These are phyloP conservation scores for Leptinotarsa rubiginosa DNA, from an alignment of 2,888 invertebrate genomes.

Conservation along the genomic window DNA sequence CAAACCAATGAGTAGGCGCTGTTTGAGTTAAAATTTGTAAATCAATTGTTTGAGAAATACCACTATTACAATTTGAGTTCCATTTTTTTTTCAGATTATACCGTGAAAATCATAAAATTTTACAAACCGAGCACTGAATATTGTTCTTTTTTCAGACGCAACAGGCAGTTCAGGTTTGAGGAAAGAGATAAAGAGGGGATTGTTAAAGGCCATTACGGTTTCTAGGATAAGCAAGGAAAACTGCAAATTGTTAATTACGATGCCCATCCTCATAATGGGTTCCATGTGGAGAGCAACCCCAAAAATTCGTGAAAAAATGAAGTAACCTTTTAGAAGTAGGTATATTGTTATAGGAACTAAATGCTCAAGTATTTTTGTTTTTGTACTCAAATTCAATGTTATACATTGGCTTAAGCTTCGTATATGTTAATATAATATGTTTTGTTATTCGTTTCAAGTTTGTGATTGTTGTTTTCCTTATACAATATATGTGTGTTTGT, in stretches of 20 bases:
- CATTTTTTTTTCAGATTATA: too few species aligned
- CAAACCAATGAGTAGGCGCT: too few species aligned
- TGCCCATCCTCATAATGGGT: conserved; percentile 79
- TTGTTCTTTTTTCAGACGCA: conserved; percentile 70
- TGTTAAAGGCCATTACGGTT: conserved; percentile 85
- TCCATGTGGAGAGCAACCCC: conserved; percentile 62
- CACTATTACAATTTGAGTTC: too few species aligned
- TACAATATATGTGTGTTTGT: conserved; percentile 18
- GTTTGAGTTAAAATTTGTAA: too few species aligned
- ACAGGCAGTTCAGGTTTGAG: conserved; percentile 84
- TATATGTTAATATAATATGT: conserved; percentile 36
- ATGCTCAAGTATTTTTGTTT: conserved; percentile 41
- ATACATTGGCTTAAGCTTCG: conserved; percentile 48
- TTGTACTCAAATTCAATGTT: conserved; percentile 51
- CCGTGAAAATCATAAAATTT: not conserved
- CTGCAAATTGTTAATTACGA: conserved; percentile 81
- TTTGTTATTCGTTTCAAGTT: conserved; percentile 40
- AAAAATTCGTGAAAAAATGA: conserved; percentile 33
- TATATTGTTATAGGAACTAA: conserved; percentile 19
- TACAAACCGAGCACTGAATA: not conserved
- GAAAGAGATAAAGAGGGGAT: conserved; percentile 81
- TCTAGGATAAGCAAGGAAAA: conserved; percentile 81
- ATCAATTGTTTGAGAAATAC: too few species aligned
- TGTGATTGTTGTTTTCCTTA: conserved; percentile 50
- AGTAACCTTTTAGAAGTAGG: conserved; percentile 3